Evolutionary conservation across 2,888 invertebrate species (phyloP).

Genomic region (Pardosa pseudoannulata): DNA sequence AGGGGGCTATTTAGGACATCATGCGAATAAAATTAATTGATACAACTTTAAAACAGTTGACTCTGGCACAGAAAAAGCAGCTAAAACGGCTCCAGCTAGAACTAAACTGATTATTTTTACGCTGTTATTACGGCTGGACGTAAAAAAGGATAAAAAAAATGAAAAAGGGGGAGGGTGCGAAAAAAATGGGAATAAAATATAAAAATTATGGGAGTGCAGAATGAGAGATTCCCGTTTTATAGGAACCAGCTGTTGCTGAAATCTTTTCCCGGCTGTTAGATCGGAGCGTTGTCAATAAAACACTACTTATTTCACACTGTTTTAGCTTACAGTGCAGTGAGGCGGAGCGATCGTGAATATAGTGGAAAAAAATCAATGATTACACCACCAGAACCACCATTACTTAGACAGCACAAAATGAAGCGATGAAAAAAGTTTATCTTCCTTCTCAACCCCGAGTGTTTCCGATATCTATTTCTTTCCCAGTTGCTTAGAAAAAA

Average conservation of each 20-base stretch:
- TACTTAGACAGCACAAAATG: slow-evolving; percentile 16
- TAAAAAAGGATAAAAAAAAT: slow-evolving; percentile 37
- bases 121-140: slow-evolving; percentile 52
- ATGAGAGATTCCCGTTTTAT: slow-evolving; percentile 66
- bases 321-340: slow-evolving; percentile 38
- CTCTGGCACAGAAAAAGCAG: slow-evolving; percentile 45
- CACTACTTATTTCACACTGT: slow-evolving; percentile 63
- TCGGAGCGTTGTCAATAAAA: slow-evolving; percentile 65
- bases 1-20: slow-evolving; percentile 54
- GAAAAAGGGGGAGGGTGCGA: slow-evolving; percentile 18
- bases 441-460: neutral
- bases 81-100: slow-evolving; percentile 50
- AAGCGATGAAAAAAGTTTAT: slow-evolving; percentile 28
- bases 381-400: slow-evolving; percentile 27
- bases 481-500: neutral
- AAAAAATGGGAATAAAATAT: slow-evolving; percentile 55
- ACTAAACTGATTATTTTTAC: slow-evolving; percentile 72
- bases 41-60: slow-evolving; percentile 70
- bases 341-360: slow-evolving; percentile 24
- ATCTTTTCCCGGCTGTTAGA: slow-evolving; percentile 56
- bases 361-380: slow-evolving; percentile 25
- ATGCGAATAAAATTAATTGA: slow-evolving; percentile 72
- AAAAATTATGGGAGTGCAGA: slow-evolving; percentile 39
- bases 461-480: slow-evolving; percentile 34
- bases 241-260: slow-evolving; percentile 69